These are phyloP conservation scores for Mycetomoellerius zeteki DNA, from an alignment of 1,140 invertebrate species.

Conservation along the genomic window DNA sequence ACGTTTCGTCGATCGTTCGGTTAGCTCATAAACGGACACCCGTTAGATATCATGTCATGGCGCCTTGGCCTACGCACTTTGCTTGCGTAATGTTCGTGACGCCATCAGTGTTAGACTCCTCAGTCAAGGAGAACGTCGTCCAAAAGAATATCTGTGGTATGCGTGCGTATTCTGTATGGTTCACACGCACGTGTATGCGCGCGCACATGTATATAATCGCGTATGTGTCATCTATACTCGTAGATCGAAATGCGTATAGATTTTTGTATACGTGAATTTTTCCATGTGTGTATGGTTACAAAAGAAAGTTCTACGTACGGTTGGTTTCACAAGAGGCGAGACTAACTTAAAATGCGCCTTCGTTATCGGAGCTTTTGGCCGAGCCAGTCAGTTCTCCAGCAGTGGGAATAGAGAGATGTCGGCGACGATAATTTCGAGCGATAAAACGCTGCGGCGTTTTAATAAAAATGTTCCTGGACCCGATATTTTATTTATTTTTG, in stretches of 20 bases:
- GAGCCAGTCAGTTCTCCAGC: neutral
- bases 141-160: neutral
- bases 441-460: constrained; percentile 61
- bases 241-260: neutral
- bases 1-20: constrained; percentile 13
- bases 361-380: constrained; percentile 30
- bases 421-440: constrained; percentile 55
- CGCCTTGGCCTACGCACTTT: constrained; percentile 77
- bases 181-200: neutral
- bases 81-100: constrained; percentile 65
- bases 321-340: constrained; percentile 3
- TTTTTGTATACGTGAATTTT: neutral
- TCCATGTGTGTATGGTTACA: neutral
- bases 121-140: constrained; percentile 50
- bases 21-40: constrained; percentile 31
- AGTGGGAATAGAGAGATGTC: constrained; percentile 36
- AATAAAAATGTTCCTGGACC: constrained; percentile 55
- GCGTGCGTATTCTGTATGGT: neutral
- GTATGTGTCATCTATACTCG: neutral
- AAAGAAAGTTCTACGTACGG: neutral
- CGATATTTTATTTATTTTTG: constrained; percentile 65
- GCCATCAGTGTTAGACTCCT: constrained; percentile 12
- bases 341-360: constrained; percentile 11
- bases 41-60: constrained; percentile 56
- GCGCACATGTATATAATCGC: neutral